phyloP scores from a whole-genome alignment of 2,797 vertebrate species.

The Sebastes diaconus region DNA sequence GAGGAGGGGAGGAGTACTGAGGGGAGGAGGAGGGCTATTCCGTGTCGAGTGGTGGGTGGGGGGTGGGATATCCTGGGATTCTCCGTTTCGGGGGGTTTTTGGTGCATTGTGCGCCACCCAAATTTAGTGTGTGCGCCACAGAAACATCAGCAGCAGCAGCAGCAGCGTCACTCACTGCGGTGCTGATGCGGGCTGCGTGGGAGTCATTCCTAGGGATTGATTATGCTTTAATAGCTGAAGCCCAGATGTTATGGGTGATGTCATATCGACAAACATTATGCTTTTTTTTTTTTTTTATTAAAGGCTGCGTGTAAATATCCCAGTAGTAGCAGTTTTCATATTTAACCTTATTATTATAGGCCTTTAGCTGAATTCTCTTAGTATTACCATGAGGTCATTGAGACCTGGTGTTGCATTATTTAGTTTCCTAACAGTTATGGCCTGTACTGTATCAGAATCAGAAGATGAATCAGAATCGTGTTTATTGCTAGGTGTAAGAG shows the following conservation, averaged over 20 bases:
- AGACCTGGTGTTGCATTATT: constrained; percentile 11
- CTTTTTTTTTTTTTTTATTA: not conserved
- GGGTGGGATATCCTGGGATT: constrained; percentile 83
- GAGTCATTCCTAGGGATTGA: constrained; percentile 35
- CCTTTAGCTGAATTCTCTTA: not conserved
- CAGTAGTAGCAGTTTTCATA: not conserved
- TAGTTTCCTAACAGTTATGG: not conserved
- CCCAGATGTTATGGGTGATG: constrained; percentile 35
- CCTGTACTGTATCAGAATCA: too few relatives aligned
- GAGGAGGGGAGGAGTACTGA: constrained; percentile 50
- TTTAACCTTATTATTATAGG: not conserved
- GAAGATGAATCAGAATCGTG: too few relatives aligned
- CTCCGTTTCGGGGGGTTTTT: constrained; percentile 69
- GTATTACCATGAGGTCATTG: not conserved
- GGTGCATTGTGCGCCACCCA: constrained; percentile 79
- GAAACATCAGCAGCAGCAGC: constrained; percentile 39
- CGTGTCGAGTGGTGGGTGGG: constrained; percentile 60
- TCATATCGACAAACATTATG: not conserved
- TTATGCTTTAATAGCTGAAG: not conserved
- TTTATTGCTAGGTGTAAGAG: too few relatives aligned
- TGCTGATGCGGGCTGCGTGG: constrained; percentile 68
- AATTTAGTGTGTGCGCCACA: constrained; percentile 59
- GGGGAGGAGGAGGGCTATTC: constrained; percentile 70
- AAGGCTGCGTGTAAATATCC: not conserved
- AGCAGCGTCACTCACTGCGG: constrained; percentile 57